Base-by-base conservation (phyloP, 2,888 invertebrate genomes). In the Thumatha senex region DNA sequence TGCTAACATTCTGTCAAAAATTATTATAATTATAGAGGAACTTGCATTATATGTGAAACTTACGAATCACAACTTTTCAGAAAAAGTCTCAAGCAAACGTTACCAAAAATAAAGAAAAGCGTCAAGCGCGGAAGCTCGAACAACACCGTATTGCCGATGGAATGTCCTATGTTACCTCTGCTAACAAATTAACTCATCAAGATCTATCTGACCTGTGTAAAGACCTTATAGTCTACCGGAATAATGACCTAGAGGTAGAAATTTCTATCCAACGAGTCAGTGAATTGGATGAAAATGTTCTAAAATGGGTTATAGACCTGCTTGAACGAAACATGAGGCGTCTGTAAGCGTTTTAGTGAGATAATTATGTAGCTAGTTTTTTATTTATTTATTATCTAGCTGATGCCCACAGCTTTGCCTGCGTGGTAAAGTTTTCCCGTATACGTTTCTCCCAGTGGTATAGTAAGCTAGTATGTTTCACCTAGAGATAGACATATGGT, bases 291-390 rank as follows among this genome's bases (percentile, higher is more conserved):
- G 85, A 92, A 47, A 85, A 86, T 53, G 90, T 92, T 7, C 79
- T 93, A 31, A 87, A 94, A 33, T 96, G 96, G 95, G 93, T 95
- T 40, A 95, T 96, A 70, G 92, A 95, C 68, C 90, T 97, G 24
- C 95, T 96, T 54, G 95, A 95, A 77, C 92, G 92, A 59, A 97
- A 97, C 80, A 96, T 97, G 96, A 94, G 95, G 81, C 76, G 88
- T 54, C 86, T 95, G 94, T 97, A 94, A 92, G 93, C 78, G 57
- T 24, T 31, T 14, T 40, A n/a, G 2, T 8, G 0, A 8, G 7
- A 18, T 14, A n/a, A 41, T 31, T 1, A 13, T 31, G 11, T 42
- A 18, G 7, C 29, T 39, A 5, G 10, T 18, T 40, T n/a, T n/a
- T 29, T 7, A 7, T 12, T 35, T 35, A n/a, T 1, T 7, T 10